Percentiles rank a stretch among this genome's conserved stretches.
Evolutionary conservation across 2,888 invertebrate genomes (phyloP).

Genomic region (Lepidochitona cinerea): DNA sequence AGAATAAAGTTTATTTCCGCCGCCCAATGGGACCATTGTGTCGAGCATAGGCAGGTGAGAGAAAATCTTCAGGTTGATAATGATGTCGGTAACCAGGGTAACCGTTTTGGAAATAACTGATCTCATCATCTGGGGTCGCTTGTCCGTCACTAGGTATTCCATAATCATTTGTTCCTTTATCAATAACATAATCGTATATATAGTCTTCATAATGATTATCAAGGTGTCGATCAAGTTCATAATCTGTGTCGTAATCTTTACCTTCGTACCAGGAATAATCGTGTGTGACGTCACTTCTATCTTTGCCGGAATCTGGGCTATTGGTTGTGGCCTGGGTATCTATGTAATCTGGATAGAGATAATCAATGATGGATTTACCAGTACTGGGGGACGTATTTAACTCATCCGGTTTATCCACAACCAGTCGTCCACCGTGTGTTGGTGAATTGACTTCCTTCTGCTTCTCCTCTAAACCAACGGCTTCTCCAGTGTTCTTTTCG

Average conservation of each 20-base stretch:
- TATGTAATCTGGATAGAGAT: neutral
- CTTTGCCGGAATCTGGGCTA: neutral
- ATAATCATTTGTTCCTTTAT: neutral
- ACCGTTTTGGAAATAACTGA: neutral
- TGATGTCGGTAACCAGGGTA: neutral
- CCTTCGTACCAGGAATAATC: slow-evolving; percentile 3
- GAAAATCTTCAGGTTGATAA: neutral
- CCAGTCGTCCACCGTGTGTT: neutral
- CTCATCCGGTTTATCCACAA: neutral
- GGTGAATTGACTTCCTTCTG: neutral
- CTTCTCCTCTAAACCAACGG: neutral
- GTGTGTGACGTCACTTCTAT: slow-evolving; percentile 2
- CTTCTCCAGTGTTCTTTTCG: too few relatives aligned
- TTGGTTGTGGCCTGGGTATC: neutral
- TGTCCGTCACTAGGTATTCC: neutral
- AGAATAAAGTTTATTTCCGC: neutral
- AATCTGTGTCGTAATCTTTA: neutral
- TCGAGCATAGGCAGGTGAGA: neutral
- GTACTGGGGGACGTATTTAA: neutral
- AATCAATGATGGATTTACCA: neutral
- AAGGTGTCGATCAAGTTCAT: neutral
- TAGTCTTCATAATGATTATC: neutral
- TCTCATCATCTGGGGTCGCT: neutral
- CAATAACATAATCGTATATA: neutral
- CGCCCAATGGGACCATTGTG: neutral